Evolutionary conservation across 2,113 vertebrate genomes (phyloP).

Genomic region (Abramis brama): DNA sequence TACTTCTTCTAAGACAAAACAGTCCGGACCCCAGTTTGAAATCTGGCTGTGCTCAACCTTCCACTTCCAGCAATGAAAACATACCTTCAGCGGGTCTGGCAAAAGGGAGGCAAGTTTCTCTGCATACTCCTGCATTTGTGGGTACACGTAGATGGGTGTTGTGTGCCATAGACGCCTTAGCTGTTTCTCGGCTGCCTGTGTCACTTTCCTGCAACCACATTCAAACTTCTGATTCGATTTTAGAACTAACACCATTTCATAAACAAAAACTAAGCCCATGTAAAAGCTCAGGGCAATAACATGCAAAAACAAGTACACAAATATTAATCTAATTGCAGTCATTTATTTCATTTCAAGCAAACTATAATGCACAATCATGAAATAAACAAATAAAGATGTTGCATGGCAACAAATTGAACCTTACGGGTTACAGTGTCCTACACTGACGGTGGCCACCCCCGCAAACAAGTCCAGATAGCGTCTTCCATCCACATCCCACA

Average conservation of each 20-base stretch:
- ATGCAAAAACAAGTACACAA: neutral
- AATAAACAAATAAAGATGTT: neutral
- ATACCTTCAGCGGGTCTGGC: constrained; percentile 93
- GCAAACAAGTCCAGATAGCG: constrained; percentile 93
- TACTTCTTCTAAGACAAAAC: neutral
- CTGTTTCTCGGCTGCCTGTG: constrained; percentile 80
- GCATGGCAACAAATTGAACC: neutral
- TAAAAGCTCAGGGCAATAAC: neutral
- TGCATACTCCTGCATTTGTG: constrained; percentile 84
- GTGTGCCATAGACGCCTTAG: constrained; percentile 87
- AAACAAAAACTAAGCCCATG: neutral
- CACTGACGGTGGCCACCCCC: constrained; percentile 89
- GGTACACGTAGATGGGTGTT: constrained; percentile 81
- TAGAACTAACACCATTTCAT: neutral
- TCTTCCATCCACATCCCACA: constrained; percentile 87
- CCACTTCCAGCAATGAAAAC: neutral
- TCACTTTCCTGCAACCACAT: constrained; percentile 81
- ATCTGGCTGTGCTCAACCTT: neutral
- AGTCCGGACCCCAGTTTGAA: neutral
- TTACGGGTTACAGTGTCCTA: constrained; percentile 95
- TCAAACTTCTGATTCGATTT: neutral
- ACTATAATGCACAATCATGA: neutral
- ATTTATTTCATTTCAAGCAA: neutral
- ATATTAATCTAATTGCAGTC: neutral
- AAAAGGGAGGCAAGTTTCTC: constrained; percentile 84